Evolutionary conservation across 2,797 vertebrate genomes (phyloP).

Genomic region (Crypturellus tataupa): DNA sequence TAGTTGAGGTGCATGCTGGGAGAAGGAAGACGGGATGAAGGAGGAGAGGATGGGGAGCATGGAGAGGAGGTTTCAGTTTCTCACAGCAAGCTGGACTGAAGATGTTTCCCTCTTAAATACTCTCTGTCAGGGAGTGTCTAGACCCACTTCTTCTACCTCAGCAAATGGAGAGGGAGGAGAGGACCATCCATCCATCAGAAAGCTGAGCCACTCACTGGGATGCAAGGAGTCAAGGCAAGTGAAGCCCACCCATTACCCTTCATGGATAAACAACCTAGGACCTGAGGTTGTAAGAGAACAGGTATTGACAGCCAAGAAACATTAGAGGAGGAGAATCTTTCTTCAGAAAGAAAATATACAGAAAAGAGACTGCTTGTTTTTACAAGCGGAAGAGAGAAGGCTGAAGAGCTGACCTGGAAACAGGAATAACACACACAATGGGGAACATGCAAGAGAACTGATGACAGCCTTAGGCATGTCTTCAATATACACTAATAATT

Average conservation of each 20-base stretch:
- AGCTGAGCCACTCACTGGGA: background rate
- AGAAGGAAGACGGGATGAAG: background rate
- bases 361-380: background rate
- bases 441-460: conserved; percentile 8
- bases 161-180: background rate
- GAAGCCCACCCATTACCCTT: background rate
- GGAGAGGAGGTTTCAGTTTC: background rate
- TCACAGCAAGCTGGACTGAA: background rate
- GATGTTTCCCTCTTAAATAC: background rate
- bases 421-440: conserved; percentile 27
- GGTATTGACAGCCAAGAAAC: background rate
- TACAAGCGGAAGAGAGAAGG: background rate
- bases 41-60: background rate
- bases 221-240: background rate
- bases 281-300: rapidly evolving
- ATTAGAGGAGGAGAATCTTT: background rate
- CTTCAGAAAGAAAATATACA: background rate
- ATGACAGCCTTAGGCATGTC: conserved; percentile 55
- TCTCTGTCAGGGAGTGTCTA: background rate
- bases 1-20: background rate
- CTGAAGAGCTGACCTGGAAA: conserved; percentile 64
- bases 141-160: background rate
- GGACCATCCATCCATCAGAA: background rate
- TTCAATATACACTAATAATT: conserved; percentile 64
- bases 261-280: background rate